A percentile compares a stretch with the other conserved stretches of the same genome.
Evolutionary conservation across 23 tunicate genomes (phyloP).

Genomic region (Halocynthia roretzi): DNA sequence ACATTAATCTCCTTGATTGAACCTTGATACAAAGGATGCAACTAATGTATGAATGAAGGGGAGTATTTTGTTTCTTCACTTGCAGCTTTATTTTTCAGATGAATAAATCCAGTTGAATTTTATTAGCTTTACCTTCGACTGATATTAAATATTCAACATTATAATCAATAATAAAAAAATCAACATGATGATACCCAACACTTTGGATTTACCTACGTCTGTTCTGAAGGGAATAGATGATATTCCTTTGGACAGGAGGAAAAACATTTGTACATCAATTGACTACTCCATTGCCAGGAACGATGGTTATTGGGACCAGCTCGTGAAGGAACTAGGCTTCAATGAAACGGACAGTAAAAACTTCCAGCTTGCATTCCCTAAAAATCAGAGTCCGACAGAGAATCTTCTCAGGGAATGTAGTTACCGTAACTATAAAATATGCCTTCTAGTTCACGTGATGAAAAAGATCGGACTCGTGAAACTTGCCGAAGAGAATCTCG

Average conservation of each 20-base stretch:
- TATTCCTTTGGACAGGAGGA: conserved; percentile 60
- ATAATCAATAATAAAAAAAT: too few relatives aligned
- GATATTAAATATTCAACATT: too few relatives aligned
- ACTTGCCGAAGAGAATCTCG: conserved; percentile 47
- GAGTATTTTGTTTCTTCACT: too few relatives aligned
- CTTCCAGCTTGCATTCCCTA: conserved; percentile 70
- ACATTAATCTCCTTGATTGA: too few relatives aligned
- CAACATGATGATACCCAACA: too few relatives aligned
- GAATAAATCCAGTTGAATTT: too few relatives aligned
- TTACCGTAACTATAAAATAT: conserved; percentile 53
- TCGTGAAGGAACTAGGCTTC: conserved; percentile 81
- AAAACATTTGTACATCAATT: conserved; percentile 65
- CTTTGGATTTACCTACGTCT: too few relatives aligned
- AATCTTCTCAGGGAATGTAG: conserved; percentile 79
- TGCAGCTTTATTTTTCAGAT: too few relatives aligned
- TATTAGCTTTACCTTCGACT: too few relatives aligned
- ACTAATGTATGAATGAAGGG: too few relatives aligned
- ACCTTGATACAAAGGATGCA: too few relatives aligned
- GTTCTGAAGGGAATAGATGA: conserved; percentile 53
- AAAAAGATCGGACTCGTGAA: conserved; percentile 66
- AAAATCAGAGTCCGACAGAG: conserved; percentile 89
- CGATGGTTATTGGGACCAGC: conserved; percentile 75
- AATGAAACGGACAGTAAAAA: conserved; percentile 86
- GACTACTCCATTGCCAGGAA: conserved; percentile 68
- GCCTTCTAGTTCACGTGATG: conserved; percentile 57